Percentiles rank a stretch among this genome's conserved stretches.
Conservation (phyloP, 2,797 vertebrate genomes). For the Tokudaia tokunoshimensis region DNA sequence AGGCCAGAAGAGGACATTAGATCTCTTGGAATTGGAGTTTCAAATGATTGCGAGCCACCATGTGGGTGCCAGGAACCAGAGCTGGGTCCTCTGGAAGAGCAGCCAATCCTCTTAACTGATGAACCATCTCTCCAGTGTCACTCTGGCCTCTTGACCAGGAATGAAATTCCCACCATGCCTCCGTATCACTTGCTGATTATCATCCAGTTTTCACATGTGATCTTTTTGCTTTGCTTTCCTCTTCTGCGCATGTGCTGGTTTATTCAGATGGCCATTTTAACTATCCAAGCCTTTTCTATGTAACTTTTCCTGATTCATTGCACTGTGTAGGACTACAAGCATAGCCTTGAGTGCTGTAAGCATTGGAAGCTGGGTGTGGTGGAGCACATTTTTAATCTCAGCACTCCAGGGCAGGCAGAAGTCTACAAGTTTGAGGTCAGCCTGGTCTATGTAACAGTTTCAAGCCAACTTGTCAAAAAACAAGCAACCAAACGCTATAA, state of each 20-base stretch:
- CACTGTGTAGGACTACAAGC: background rate
- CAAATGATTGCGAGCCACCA: background rate
- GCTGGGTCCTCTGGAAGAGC: background rate
- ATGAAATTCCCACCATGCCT: background rate
- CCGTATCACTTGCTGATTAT: background rate
- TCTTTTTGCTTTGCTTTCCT: constrained; percentile 23
- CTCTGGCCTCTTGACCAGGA: too few species aligned
- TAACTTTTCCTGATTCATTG: constrained; percentile 22
- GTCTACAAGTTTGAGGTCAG: background rate
- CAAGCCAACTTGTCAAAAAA: background rate
- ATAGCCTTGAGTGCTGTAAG: background rate
- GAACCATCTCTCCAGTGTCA: background rate
- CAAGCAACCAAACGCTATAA: background rate
- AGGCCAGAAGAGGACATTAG: background rate
- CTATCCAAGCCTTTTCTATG: background rate
- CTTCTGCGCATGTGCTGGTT: background rate
- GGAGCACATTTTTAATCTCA: background rate
- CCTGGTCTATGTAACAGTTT: background rate
- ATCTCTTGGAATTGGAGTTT: background rate
- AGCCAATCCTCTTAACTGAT: background rate
- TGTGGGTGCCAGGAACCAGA: background rate
- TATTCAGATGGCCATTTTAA: background rate
- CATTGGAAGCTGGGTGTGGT: background rate
- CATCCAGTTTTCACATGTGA: constrained; percentile 3
- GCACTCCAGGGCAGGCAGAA: background rate